These are phyloP conservation scores for Mustela erminea DNA, from an alignment of 2,797 vertebrate genomes.

Conservation along the genomic window DNA sequence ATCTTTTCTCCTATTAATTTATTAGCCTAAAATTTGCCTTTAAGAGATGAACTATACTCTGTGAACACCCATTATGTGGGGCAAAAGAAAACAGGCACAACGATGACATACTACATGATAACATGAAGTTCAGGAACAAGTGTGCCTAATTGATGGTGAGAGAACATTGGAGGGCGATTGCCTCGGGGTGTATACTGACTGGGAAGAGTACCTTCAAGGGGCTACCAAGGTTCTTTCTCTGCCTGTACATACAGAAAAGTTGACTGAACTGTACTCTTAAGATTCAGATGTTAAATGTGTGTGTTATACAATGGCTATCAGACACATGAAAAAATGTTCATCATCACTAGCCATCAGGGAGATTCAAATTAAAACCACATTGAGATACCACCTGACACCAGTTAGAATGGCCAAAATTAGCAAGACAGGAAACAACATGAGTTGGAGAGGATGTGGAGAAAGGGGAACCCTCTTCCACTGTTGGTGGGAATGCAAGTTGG, in stretches of 20 bases:
- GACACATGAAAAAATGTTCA: too few relatives aligned
- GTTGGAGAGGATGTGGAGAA: too few relatives aligned
- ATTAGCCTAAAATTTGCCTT: background rate
- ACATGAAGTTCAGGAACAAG: background rate
- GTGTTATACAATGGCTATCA: background rate
- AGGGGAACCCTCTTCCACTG: too few relatives aligned
- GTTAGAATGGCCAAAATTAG: too few relatives aligned
- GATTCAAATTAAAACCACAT: too few relatives aligned
- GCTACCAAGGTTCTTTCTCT: background rate
- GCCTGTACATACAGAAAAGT: background rate
- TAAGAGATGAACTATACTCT: background rate
- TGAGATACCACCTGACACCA: too few relatives aligned
- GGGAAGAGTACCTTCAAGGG: background rate
- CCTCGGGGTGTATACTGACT: fast-evolving
- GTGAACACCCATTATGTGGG: background rate
- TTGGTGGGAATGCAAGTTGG: too few relatives aligned
- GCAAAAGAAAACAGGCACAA: background rate
- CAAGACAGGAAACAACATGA: too few relatives aligned
- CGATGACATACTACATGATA: background rate
- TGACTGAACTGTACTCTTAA: background rate
- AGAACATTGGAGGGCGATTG: background rate
- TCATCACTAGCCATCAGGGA: too few relatives aligned
- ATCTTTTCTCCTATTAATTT: background rate
- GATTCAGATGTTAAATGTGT: background rate
- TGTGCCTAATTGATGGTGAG: background rate